phyloP scores from a whole-genome alignment of 1,140 invertebrate genomes.

The Lineus longissimus region DNA sequence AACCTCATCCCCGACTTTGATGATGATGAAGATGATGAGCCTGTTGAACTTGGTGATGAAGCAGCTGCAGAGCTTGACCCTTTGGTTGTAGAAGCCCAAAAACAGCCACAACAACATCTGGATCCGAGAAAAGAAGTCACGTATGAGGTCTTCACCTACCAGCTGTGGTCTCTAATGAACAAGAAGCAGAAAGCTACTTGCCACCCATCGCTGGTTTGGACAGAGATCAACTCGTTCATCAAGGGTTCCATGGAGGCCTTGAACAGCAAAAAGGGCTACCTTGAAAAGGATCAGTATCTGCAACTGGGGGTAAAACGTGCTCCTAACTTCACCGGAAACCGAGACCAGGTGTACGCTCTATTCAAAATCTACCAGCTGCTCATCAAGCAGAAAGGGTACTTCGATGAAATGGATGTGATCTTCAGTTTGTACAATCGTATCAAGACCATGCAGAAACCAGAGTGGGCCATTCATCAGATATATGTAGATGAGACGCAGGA shows the following conservation, averaged over 20 bases:
- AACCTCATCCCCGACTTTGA: conserved; percentile 25
- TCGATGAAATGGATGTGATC: conserved; percentile 39
- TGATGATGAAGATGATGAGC: conserved; percentile 17
- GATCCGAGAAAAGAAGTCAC: conserved; percentile 36
- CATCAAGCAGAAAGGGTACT: conserved; percentile 30
- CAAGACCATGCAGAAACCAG: not conserved
- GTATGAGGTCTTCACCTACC: conserved; percentile 38
- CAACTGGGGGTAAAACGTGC: conserved; percentile 37
- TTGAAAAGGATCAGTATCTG: conserved; percentile 30
- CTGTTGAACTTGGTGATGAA: conserved; percentile 11
- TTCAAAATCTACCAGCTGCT: conserved; percentile 23
- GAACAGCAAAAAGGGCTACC: conserved; percentile 22
- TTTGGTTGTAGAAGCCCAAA: not conserved
- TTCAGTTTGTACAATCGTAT: conserved; percentile 11
- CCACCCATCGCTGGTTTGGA: conserved; percentile 42
- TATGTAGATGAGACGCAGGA: conserved; percentile 50
- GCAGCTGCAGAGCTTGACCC: conserved; percentile 9
- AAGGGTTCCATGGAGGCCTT: conserved; percentile 42
- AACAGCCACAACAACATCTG: not conserved
- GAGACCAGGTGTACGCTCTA: conserved; percentile 33
- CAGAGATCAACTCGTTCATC: conserved; percentile 44
- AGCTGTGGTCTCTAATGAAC: conserved; percentile 37
- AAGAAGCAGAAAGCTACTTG: conserved; percentile 28
- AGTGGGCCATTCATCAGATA: conserved; percentile 40
- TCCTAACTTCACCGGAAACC: conserved; percentile 36